These are phyloP conservation scores for Peromyscus polionotus DNA, from an alignment of 2,113 vertebrate genomes.

Conservation along the genomic window DNA sequence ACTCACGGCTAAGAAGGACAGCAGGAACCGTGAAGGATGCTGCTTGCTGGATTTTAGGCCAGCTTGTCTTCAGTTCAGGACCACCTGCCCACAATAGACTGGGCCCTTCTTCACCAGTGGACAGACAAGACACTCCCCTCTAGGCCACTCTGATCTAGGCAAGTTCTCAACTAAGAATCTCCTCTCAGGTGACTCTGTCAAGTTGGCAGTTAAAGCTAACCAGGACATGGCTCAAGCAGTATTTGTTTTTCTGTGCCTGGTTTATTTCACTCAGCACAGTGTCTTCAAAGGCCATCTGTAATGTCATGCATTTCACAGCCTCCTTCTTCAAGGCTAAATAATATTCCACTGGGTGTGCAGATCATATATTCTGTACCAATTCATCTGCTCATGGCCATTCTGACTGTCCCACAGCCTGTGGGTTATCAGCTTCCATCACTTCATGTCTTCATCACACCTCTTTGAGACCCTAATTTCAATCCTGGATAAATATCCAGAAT, in stretches of 20 bases:
- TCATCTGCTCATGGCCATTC: fast-evolving
- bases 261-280: neutral
- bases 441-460: neutral
- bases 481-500: neutral
- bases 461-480: neutral
- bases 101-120: no score
- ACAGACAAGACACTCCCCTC: neutral
- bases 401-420: no score
- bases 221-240: no score
- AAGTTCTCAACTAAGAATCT: neutral
- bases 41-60: no score
- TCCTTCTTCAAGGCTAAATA: neutral
- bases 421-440: no score
- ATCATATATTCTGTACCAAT: no score
- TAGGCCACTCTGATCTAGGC: neutral
- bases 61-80: neutral
- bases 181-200: neutral
- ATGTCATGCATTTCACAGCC: neutral
- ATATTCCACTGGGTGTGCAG: no score
- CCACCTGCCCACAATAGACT: neutral
- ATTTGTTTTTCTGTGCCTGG: neutral
- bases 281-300: neutral
- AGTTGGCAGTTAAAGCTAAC: neutral
- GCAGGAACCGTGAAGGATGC: neutral
- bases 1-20: neutral